These are phyloP conservation scores for Hesperophylax magnus DNA, from an alignment of 1,140 invertebrate species.

Conservation along the genomic window DNA sequence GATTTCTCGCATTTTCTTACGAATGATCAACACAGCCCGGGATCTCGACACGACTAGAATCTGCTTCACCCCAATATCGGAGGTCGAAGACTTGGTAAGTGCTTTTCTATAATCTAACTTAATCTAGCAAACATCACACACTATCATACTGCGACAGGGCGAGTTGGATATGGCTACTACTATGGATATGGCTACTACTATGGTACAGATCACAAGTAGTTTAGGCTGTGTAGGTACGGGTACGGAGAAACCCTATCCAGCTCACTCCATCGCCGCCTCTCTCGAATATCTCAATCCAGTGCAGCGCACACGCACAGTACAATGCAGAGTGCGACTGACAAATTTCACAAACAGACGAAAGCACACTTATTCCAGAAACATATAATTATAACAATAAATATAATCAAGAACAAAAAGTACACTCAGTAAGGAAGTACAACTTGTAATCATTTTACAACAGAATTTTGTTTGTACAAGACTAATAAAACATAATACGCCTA, in stretches of 20 bases:
- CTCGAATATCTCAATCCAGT: too few relatives aligned
- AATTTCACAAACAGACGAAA: too few relatives aligned
- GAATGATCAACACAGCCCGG: constrained; percentile 54
- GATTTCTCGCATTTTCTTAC: not conserved
- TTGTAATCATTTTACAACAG: not conserved
- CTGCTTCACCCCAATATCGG: not conserved
- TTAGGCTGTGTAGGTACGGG: too few relatives aligned
- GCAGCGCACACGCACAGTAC: too few relatives aligned
- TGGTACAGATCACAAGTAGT: too few relatives aligned
- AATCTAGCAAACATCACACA: not conserved
- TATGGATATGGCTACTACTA: too few relatives aligned
- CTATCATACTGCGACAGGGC: not conserved
- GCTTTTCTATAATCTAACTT: not conserved
- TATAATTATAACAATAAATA: constrained; percentile 3
- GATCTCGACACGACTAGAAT: constrained; percentile 56
- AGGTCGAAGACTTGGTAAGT: constrained; percentile 35
- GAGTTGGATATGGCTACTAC: not conserved
- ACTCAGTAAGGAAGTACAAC: too few relatives aligned
- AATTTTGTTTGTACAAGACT: constrained; percentile 19
- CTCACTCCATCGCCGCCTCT: not conserved
- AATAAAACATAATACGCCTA: constrained; percentile 7
- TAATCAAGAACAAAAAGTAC: constrained; percentile 15
- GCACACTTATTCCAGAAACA: not conserved
- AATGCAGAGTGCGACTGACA: too few relatives aligned
- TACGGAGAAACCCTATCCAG: not conserved